These are phyloP conservation scores for Sapayoa aenigma DNA, from an alignment of 2,113 vertebrate genomes.

Conservation along the genomic window DNA sequence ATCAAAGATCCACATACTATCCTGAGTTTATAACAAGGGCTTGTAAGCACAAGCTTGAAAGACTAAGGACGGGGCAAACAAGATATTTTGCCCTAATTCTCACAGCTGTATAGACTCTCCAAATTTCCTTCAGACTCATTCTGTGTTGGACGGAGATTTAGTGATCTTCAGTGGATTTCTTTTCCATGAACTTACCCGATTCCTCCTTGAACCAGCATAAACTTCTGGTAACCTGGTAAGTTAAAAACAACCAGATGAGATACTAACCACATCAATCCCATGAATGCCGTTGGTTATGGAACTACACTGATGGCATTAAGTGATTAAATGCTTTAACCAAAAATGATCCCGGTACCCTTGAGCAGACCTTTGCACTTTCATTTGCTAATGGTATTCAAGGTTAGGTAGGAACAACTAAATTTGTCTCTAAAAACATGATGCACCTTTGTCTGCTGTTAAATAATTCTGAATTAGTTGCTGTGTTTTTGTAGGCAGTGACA, in stretches of 20 bases:
- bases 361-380: not conserved
- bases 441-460: not conserved
- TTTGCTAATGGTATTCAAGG: not conserved
- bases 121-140: not conserved
- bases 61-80: not conserved
- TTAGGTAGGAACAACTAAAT: not conserved
- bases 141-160: not conserved
- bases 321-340: conserved; percentile 13
- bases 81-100: not conserved
- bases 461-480: not conserved
- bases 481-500: not conserved
- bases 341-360: not conserved
- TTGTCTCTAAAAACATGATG: not conserved
- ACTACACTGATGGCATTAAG: not conserved
- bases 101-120: not conserved
- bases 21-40: not conserved
- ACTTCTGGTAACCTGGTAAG: not conserved
- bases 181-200: not conserved
- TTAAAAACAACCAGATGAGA: not conserved
- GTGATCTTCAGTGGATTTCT: not conserved
- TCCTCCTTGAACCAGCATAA: not conserved
- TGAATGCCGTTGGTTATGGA: not conserved
- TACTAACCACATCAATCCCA: not conserved
- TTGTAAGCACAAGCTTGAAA: not conserved
- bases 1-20: not conserved